Conservation (phyloP, 2,888 invertebrate genomes). For the Hemaris fuciformis region DNA sequence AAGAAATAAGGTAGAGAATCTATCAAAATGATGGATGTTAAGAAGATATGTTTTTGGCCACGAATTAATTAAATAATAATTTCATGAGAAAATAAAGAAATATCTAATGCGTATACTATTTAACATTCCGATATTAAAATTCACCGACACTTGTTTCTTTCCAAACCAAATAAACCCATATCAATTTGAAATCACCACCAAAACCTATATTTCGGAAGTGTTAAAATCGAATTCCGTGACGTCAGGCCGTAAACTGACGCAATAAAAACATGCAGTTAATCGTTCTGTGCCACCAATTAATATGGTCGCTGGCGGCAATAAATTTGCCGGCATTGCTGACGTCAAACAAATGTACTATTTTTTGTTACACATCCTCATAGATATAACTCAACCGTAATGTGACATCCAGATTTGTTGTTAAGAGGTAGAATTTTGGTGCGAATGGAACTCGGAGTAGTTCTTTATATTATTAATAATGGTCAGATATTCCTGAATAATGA, state of each 20-base stretch:
- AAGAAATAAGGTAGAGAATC: too few species aligned
- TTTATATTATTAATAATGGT: background rate
- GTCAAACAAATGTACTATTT: conserved; percentile 48
- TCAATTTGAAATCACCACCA: background rate
- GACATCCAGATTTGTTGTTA: conserved; percentile 51
- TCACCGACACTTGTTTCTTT: background rate
- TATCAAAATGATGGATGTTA: too few species aligned
- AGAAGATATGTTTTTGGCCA: too few species aligned
- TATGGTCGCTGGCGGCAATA: conserved; percentile 48
- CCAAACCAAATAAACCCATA: background rate
- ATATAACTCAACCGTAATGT: conserved; percentile 62
- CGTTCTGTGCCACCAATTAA: conserved; percentile 58
- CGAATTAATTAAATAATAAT: too few species aligned
- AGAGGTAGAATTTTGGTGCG: conserved; percentile 31
- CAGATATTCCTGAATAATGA: too few species aligned
- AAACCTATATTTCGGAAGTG: background rate
- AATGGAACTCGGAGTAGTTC: conserved; percentile 12
- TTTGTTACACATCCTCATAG: conserved; percentile 34
- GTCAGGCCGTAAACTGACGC: conserved; percentile 12
- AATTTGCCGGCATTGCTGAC: conserved; percentile 61
- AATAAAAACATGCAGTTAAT: conserved; percentile 59
- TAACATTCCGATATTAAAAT: background rate
- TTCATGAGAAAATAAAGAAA: too few species aligned
- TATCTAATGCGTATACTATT: too few species aligned
- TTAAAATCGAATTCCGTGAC: conserved; percentile 1